These are phyloP conservation scores for Drosophila takahashii DNA, from an alignment of 1,140 invertebrate species.

Conservation along the genomic window DNA sequence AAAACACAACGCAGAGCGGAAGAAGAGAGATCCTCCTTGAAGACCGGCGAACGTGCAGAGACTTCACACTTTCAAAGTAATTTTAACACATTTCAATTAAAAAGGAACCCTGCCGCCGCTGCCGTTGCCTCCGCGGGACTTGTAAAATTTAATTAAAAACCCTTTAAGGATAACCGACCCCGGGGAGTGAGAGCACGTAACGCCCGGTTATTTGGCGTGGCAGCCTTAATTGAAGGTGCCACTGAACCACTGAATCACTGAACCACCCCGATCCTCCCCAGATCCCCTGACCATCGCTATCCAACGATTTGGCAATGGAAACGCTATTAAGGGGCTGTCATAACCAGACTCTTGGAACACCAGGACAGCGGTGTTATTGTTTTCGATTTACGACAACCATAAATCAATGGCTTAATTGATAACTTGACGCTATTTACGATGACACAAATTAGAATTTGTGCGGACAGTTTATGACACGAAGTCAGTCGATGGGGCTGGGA, in stretches of 20 bases:
- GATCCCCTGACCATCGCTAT: not conserved
- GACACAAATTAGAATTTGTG: slow-evolving; percentile 83
- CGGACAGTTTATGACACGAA: slow-evolving; percentile 64
- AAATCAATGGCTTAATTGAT: slow-evolving; percentile 83
- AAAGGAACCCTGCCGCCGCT: slow-evolving; percentile 37
- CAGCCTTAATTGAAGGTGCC: slow-evolving; percentile 73
- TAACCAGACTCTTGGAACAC: slow-evolving; percentile 39
- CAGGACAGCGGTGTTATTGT: slow-evolving; percentile 67
- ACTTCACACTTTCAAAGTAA: slow-evolving; percentile 82
- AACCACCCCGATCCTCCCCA: not conserved
- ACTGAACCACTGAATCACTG: not conserved
- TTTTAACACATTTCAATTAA: slow-evolving; percentile 83
- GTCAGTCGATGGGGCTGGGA: slow-evolving; percentile 1
- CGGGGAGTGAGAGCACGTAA: slow-evolving; percentile 40
- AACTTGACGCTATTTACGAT: slow-evolving; percentile 80
- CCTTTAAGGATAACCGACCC: slow-evolving; percentile 70
- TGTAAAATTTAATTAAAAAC: slow-evolving; percentile 83
- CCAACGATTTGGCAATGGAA: slow-evolving; percentile 50
- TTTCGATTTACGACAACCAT: slow-evolving; percentile 76
- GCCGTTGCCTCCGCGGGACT: slow-evolving; percentile 23
- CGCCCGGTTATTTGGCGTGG: slow-evolving; percentile 75
- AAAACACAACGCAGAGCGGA: slow-evolving; percentile 27
- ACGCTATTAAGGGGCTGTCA: slow-evolving; percentile 78
- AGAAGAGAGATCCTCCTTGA: slow-evolving; percentile 36
- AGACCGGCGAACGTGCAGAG: slow-evolving; percentile 28